A percentile compares a stretch with the other conserved stretches of the same genome.
Evolutionary conservation across 1,140 invertebrate species (phyloP).

Genomic region (Episyrphus balteatus): DNA sequence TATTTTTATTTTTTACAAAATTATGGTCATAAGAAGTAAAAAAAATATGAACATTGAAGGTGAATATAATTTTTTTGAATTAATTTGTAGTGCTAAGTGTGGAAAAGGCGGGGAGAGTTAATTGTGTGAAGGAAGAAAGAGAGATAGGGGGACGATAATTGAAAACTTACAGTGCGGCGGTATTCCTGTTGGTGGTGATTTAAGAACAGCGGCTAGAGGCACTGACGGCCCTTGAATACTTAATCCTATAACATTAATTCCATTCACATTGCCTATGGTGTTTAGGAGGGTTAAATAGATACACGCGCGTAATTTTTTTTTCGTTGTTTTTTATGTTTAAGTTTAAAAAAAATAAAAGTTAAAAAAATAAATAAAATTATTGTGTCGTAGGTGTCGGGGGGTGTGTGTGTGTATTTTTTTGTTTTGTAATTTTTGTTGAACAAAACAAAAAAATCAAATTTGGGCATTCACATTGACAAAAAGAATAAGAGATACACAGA

Average conservation of each 20-base stretch:
- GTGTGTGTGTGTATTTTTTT: too few species aligned
- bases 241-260: slow-evolving; percentile 57
- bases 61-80: too few species aligned
- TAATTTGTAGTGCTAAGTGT: too few species aligned
- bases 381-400: too few species aligned
- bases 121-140: not conserved
- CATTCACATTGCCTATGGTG: slow-evolving; percentile 49
- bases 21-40: too few species aligned
- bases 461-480: too few species aligned
- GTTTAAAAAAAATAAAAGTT: too few species aligned
- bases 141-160: not conserved
- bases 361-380: too few species aligned
- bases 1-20: too few species aligned
- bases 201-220: slow-evolving; percentile 36
- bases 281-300: not conserved
- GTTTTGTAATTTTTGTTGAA: too few species aligned
- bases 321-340: not conserved
- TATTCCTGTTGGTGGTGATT: slow-evolving; percentile 7
- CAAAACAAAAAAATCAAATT: too few species aligned
- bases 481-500: not conserved
- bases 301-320: not conserved
- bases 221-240: slow-evolving; percentile 49
- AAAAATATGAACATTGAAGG: too few species aligned
- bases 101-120: not conserved
- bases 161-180: slow-evolving; percentile 1